Evolutionary conservation across 1,140 invertebrate species (phyloP).

Genomic region (Tachypleus tridentatus): DNA sequence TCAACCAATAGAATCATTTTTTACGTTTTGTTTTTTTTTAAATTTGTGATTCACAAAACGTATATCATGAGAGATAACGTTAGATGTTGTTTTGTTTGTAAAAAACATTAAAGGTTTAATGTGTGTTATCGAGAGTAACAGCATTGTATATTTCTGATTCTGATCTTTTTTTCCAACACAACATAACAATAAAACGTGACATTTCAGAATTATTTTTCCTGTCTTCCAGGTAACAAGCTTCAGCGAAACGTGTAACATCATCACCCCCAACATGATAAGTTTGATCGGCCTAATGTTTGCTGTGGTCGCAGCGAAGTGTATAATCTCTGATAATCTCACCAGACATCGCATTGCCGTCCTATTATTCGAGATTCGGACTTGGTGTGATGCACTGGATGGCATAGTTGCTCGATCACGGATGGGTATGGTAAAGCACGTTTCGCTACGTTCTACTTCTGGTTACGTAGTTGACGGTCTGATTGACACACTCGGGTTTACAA

Average conservation of each 20-base stretch:
- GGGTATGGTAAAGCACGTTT: constrained; percentile 39
- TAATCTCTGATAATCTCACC: constrained; percentile 44
- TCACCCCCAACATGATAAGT: constrained; percentile 65
- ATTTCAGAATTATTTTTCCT: background rate
- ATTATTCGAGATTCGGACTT: constrained; percentile 59
- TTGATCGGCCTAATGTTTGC: constrained; percentile 58
- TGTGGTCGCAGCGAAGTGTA: constrained; percentile 49
- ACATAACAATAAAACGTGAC: too few relatives aligned
- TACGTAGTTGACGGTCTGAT: constrained; percentile 48
- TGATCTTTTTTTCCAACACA: too few relatives aligned
- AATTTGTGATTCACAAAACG: too few relatives aligned
- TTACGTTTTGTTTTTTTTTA: too few relatives aligned
- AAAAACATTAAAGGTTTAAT: too few relatives aligned
- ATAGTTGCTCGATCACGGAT: constrained; percentile 50
- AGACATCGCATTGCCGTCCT: constrained; percentile 53
- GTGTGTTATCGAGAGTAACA: too few relatives aligned
- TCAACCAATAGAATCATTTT: too few relatives aligned
- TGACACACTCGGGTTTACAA: constrained; percentile 25
- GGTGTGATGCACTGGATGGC: constrained; percentile 64
- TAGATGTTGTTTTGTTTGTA: too few relatives aligned
- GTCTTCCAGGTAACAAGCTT: constrained; percentile 29
- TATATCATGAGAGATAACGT: too few relatives aligned
- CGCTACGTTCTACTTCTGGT: constrained; percentile 50
- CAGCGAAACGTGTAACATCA: constrained; percentile 49
- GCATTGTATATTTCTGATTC: too few relatives aligned